Evolutionary conservation across 2,797 vertebrate species (phyloP).

Genomic region (Adelosebastes latens): DNA sequence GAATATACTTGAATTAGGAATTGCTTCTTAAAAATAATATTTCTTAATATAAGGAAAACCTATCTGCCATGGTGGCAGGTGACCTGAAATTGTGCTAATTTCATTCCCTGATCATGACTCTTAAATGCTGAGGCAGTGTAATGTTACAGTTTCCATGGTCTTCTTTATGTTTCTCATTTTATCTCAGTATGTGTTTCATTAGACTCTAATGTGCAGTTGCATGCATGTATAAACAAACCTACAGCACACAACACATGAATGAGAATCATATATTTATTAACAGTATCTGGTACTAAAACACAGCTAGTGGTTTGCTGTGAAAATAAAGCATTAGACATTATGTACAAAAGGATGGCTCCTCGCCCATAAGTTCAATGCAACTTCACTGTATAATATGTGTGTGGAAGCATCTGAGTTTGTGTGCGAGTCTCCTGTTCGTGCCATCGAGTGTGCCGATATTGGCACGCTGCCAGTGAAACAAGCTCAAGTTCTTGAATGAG

Average conservation of each 20-base stretch:
- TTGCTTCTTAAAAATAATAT: too few relatives aligned
- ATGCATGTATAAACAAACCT: background rate
- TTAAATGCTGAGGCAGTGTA: background rate
- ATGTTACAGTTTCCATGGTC: background rate
- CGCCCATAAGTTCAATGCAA: background rate
- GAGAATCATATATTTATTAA: conserved; percentile 48
- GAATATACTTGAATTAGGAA: too few relatives aligned
- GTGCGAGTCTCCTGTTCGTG: background rate
- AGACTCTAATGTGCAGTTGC: background rate
- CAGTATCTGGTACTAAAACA: conserved; percentile 13
- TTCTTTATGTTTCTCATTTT: background rate
- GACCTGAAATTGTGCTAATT: too few relatives aligned
- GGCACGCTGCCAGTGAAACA: background rate
- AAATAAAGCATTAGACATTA: conserved; percentile 10
- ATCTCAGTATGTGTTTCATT: background rate
- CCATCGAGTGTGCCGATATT: background rate
- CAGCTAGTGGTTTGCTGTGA: background rate
- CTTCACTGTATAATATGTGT: background rate
- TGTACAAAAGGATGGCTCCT: background rate
- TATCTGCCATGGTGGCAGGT: too few relatives aligned
- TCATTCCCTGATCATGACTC: background rate
- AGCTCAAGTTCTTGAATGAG: conserved; percentile 15
- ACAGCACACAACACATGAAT: background rate
- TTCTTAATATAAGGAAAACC: too few relatives aligned
- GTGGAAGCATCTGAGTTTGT: background rate